These are phyloP conservation scores for Sisor rabdophorus DNA, from an alignment of 2,113 vertebrate species.

Conservation along the genomic window DNA sequence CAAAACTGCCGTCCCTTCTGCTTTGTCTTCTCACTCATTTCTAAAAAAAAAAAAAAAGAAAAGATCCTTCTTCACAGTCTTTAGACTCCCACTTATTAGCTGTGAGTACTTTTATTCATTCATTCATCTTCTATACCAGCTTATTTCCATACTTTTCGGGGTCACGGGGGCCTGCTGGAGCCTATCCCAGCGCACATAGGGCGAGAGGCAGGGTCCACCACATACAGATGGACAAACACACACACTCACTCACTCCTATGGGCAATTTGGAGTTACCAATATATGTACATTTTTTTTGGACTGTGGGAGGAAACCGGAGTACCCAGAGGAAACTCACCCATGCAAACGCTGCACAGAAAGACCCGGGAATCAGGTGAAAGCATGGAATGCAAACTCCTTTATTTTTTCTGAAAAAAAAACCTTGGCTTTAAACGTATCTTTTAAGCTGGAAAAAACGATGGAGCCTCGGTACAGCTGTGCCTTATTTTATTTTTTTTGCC, in stretches of 20 bases:
- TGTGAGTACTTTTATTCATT: constrained; percentile 67
- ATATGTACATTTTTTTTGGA: no score
- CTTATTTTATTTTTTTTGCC: constrained; percentile 30
- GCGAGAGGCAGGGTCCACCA: no score
- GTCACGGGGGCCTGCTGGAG: no score
- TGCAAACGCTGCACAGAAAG: no score
- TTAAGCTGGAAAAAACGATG: constrained; percentile 20
- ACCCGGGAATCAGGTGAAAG: no score
- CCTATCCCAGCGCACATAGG: no score
- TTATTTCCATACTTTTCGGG: no score
- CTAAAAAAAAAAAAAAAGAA: constrained; percentile 62
- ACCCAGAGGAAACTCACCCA: no score
- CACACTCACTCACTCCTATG: no score
- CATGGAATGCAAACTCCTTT: constrained; percentile 50
- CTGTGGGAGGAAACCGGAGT: no score
- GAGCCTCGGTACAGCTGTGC: constrained; percentile 29
- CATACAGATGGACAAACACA: no score
- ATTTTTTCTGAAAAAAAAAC: constrained; percentile 47
- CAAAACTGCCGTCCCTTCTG: constrained; percentile 10
- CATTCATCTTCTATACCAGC: constrained; percentile 68
- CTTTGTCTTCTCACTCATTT: constrained; percentile 40
- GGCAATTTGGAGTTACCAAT: no score
- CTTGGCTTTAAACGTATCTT: constrained; percentile 60
- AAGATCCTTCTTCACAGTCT: constrained; percentile 48
- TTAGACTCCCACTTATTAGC: constrained; percentile 55